Evolutionary conservation across 2,797 vertebrate genomes (phyloP), one percentile per base, ranked within the genome.

Genomic region (Danio jaintianensis): DNA sequence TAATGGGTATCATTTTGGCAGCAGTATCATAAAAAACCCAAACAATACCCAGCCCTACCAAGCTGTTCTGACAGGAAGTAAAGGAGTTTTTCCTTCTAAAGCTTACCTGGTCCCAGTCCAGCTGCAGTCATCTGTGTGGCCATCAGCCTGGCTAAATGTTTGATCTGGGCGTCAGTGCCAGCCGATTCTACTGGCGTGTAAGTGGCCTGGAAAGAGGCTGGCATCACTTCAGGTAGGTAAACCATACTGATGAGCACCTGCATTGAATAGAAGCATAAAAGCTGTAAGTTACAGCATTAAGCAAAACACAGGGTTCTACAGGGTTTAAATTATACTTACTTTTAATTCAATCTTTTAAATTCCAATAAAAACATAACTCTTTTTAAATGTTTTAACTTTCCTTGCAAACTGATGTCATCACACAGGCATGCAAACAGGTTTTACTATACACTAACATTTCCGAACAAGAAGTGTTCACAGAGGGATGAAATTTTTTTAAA

Each of bases 171-270:
- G 1, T 97, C 96, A 0, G 97, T 99, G 80, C 97, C 97, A 0
- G 97, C 97, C 0, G 97, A 99, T 87, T 99, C 97, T 55, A 99
- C 97, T 0, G 97, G 97, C 0, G 97, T 99, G 86, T 99, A 99
- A 1, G 97, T 98, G 75, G 97, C 94, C 91, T 98, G 97, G 90
- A 99, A 99, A 81, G 97, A 98, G 0, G 97, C 97, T 0, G 97
- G 97, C 97, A 99, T 99, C 87, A 90, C 87, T 16, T 99, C 97
- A 0, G 97, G 97, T 38, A 99, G 92, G 86, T 98, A 98, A 11
- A 99, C 97, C 97, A 99, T 98, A 91, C 96, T 99, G 92, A 99
- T 98, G 69, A 99, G 93, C 58, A 99, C 97, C 97, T 99, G 83
- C 1, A 77, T 29, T 43, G 1, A 6, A 47, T 62, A 4, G 78